These are phyloP conservation scores for Eurois occulta DNA, from an alignment of 2,888 invertebrate species.

Conservation along the genomic window DNA sequence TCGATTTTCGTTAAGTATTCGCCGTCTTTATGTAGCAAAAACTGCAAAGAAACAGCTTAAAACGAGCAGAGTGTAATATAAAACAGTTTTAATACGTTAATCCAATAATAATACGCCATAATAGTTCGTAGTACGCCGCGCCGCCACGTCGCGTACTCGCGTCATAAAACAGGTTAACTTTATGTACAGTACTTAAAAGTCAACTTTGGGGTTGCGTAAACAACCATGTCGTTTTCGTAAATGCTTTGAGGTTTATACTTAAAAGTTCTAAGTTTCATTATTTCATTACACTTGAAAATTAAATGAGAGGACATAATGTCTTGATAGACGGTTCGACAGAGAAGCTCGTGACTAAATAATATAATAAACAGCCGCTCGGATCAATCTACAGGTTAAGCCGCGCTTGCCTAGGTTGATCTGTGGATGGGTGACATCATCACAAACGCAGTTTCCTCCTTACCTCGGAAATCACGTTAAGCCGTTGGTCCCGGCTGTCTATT, in stretches of 20 bases:
- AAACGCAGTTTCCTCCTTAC: no score
- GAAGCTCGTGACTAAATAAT: background rate
- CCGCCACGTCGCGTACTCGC: conserved; percentile 24
- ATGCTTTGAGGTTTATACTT: conserved; percentile 24
- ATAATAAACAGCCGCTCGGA: no score
- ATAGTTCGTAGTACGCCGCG: conserved; percentile 42
- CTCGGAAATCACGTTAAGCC: no score
- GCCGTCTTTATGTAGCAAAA: background rate
- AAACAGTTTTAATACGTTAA: conserved; percentile 50
- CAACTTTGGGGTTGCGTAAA: conserved; percentile 37
- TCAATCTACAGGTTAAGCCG: no score
- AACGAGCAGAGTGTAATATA: conserved; percentile 12
- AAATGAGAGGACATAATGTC: conserved; percentile 11
- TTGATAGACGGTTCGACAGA: background rate
- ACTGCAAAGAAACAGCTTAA: conserved; percentile 28
- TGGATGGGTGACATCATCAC: no score
- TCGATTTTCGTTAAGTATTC: conserved; percentile 34
- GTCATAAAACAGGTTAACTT: conserved; percentile 50
- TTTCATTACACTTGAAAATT: conserved; percentile 18
- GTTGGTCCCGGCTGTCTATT: no score
- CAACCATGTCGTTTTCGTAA: conserved; percentile 40
- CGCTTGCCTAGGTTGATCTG: no score
- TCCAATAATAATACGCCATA: conserved; percentile 46
- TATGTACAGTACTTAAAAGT: conserved; percentile 49
- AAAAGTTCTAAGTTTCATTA: conserved; percentile 10